Evolutionary conservation across 2,888 invertebrate species (phyloP), one percentile per base, ranked within the genome.

Genomic region (Nezara viridula): DNA sequence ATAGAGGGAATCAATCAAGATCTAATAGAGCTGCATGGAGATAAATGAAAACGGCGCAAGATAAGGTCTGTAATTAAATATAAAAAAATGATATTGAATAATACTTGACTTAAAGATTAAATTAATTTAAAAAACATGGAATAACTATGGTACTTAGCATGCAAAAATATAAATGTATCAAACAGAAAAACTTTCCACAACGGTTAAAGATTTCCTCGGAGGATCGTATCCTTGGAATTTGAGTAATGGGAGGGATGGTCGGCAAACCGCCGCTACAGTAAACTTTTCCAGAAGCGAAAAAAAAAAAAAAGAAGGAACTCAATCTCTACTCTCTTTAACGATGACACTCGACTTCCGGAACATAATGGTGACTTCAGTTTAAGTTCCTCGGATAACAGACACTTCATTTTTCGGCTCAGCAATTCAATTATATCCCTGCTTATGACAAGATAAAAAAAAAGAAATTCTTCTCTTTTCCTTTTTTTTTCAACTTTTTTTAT

Each of bases 341-440:
- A 60, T 60, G 60, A 60, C 52, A 52, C 60, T 60, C n/a, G 60
- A 60, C 60, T 27, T 60, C 27, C 60, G 27, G 19, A 10, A 32
- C 27, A 60, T 60, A 60, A 60, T 60, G 60, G 60, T 27, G 60
- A 60, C 60, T 27, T 60, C 14, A 60, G 60, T 60, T 60, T 16
- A 60, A 60, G 6, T 60, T 60, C 60, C 27, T 27, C 27, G 27
- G 14, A 27, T 60, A 16, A 27, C 60, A 27, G 27, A 27, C 60
- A 60, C 60, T 60, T 60, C 60, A 60, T 60, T 60, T 60, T 60
- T 60, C 60, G 60, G 60, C 60, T 60, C 60, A 27, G 60, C 60
- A 60, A 60, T 60, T 60, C 60, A 27, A 60, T 60, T 60, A 60
- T 0, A 32, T 5, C 60, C 60, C 12, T 16, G 27, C 9, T 16